phyloP scores from a whole-genome alignment of 2,797 vertebrate species.

The Parauchenoglanis ngamensis region DNA sequence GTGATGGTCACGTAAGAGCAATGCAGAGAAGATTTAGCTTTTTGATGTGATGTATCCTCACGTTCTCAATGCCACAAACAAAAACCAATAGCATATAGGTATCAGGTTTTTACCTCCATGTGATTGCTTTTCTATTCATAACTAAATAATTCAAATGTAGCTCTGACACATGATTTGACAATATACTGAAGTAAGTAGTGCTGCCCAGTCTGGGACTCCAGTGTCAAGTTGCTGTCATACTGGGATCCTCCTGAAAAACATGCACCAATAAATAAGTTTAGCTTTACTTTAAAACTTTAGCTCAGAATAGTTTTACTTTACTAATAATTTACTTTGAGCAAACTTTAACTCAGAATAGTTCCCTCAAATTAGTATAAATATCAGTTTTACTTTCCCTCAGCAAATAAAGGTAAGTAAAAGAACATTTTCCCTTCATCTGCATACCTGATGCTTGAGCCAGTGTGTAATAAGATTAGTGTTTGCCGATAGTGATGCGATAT shows the following conservation, averaged over 20 bases:
- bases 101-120: not conserved
- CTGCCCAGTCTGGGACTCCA: not conserved
- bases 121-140: not conserved
- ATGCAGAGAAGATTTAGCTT: not conserved
- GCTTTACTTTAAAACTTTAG: not conserved
- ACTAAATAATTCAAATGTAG: not conserved
- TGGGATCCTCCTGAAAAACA: not conserved
- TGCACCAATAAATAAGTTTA: not conserved
- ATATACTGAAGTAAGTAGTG: not conserved
- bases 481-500: not conserved
- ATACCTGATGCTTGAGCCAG: not conserved
- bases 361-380: no score
- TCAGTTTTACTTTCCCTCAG: not conserved
- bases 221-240: not conserved
- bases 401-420: not conserved
- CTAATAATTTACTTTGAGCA: no score
- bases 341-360: no score
- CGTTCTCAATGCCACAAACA: not conserved
- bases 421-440: not conserved
- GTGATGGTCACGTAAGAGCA: no score
- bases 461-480: not conserved
- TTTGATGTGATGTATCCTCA: not conserved
- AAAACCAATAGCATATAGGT: not conserved
- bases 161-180: not conserved
- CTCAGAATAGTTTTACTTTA: not conserved